phyloP scores from a whole-genome alignment of 2,113 vertebrate species.

The Hipposideros armiger region DNA sequence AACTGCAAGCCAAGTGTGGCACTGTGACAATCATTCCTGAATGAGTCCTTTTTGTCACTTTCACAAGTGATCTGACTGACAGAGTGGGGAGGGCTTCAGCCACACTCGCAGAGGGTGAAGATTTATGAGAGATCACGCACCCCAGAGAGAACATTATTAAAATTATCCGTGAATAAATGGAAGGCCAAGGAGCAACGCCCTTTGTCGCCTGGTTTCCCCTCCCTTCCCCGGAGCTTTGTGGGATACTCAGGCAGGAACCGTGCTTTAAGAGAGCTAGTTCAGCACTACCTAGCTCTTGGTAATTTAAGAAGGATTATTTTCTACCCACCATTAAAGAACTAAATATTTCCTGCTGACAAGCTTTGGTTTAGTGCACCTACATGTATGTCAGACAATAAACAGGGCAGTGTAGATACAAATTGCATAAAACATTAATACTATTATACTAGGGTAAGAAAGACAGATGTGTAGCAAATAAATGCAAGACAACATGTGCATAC shows the following conservation, averaged over 20 bases:
- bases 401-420: not conserved
- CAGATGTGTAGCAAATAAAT: not conserved
- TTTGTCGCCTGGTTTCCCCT: not conserved
- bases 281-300: not conserved
- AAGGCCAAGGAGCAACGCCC: not conserved
- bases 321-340: not conserved
- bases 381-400: not conserved
- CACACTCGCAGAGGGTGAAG: not conserved
- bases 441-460: not conserved
- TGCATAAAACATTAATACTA: not conserved
- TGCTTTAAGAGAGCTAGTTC: not conserved
- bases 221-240: not conserved
- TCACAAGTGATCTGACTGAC: conserved; percentile 10
- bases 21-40: not conserved
- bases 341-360: not conserved
- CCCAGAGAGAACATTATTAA: not conserved
- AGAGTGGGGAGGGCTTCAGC: not conserved
- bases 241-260: not conserved
- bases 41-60: not conserved
- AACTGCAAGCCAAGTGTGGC: not conserved
- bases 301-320: not conserved
- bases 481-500: not conserved
- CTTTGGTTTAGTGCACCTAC: not conserved
- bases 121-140: not conserved
- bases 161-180: not conserved